Conservation (phyloP, 2,113 vertebrate species). For the Scartelaos histophorus region DNA sequence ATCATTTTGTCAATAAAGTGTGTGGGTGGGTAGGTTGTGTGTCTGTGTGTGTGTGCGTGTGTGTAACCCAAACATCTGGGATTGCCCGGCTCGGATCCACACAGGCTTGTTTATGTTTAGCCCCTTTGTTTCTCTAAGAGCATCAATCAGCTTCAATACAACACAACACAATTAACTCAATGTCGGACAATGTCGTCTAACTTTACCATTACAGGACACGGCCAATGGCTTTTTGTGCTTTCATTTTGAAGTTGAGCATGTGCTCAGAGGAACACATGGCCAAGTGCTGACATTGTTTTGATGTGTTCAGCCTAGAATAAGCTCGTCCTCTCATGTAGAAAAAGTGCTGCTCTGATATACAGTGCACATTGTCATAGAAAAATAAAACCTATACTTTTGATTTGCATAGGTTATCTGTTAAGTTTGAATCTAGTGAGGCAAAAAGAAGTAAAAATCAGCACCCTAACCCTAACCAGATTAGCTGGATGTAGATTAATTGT, state of each 20-base stretch:
- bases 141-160: slow-evolving; percentile 51
- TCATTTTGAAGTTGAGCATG: neutral
- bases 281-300: slow-evolving; percentile 32
- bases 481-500: no score
- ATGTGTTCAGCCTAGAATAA: slow-evolving; percentile 24
- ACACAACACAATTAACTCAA: slow-evolving; percentile 8
- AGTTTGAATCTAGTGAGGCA: no score
- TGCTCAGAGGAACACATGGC: neutral
- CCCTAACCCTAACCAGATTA: no score
- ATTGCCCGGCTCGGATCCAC: slow-evolving; percentile 38
- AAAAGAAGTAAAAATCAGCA: no score
- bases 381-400: no score
- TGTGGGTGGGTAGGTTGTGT: no score
- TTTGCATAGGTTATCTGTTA: no score
- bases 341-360: slow-evolving; percentile 9
- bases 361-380: no score
- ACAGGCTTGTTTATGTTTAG: slow-evolving; percentile 47
- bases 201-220: slow-evolving; percentile 6
- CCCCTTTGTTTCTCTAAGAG: slow-evolving; percentile 25
- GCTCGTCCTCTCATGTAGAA: slow-evolving; percentile 27
- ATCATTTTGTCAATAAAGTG: slow-evolving; percentile 70
- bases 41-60: slow-evolving; percentile 52
- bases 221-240: neutral
- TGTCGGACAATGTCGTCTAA: neutral
- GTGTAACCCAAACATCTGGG: slow-evolving; percentile 24